Evolutionary conservation across 2,888 invertebrate species (phyloP).

Genomic region (Meloe dianella): DNA sequence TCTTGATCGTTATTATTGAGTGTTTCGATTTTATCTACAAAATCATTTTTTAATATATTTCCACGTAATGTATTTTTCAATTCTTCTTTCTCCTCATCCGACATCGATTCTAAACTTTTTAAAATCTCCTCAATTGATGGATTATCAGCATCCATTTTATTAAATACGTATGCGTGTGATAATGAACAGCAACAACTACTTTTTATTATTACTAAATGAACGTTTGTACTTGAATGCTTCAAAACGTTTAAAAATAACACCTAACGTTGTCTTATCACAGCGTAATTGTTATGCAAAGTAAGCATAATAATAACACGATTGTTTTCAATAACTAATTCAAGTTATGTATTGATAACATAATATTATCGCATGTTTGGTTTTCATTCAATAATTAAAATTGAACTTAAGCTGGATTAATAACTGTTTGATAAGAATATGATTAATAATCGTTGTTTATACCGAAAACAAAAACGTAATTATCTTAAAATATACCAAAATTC

Average conservation of each 20-base stretch:
- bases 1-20: background rate
- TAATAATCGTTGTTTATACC: too few species aligned
- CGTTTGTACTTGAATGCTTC: background rate
- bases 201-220: background rate
- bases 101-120: constrained; percentile 65
- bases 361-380: background rate
- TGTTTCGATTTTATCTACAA: constrained; percentile 41
- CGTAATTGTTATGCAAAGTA: background rate
- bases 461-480: too few species aligned
- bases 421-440: too few species aligned
- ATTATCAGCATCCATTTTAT: background rate
- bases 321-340: background rate
- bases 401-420: background rate
- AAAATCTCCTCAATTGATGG: constrained; percentile 63
- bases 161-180: too few species aligned
- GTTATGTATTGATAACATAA: background rate
- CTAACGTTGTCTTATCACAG: background rate
- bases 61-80: constrained; percentile 62
- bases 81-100: constrained; percentile 68
- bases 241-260: background rate
- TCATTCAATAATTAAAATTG: background rate
- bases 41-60: constrained; percentile 56
- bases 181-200: background rate
- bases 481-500: too few species aligned
- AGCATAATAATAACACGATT: background rate